Conservation (phyloP, 1,140 invertebrate genomes). For the Drosophila tani region DNA sequence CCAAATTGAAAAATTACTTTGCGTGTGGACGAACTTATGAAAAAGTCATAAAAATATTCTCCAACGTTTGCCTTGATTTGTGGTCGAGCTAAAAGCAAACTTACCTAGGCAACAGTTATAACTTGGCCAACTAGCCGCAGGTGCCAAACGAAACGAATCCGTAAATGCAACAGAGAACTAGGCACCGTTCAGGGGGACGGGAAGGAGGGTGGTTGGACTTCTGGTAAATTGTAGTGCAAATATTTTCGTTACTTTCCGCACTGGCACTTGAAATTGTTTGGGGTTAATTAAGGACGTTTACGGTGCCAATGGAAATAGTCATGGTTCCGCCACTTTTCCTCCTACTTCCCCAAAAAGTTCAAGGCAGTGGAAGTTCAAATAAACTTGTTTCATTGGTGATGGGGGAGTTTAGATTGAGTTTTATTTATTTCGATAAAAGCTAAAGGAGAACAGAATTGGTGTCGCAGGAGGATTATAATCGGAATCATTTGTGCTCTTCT, state of each 20-base stretch:
- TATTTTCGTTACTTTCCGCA: conserved; percentile 48
- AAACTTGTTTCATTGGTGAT: conserved; percentile 40
- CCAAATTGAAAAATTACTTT: conserved; percentile 82
- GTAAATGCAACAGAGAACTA: conserved; percentile 38
- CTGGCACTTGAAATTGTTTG: conserved; percentile 50
- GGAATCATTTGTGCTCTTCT: neutral
- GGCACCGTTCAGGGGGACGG: conserved; percentile 14
- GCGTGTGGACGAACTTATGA: conserved; percentile 75
- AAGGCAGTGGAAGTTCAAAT: conserved; percentile 35
- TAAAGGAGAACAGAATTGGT: conserved; percentile 9
- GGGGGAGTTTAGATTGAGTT: conserved; percentile 26
- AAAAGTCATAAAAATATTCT: conserved; percentile 69
- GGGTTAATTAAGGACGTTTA: conserved; percentile 53
- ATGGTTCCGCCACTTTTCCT: neutral
- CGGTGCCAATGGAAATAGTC: conserved; percentile 38
- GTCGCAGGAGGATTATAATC: conserved; percentile 1
- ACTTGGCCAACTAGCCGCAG: conserved; percentile 44
- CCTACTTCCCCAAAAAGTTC: neutral
- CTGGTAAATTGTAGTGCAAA: conserved; percentile 48
- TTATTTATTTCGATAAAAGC: conserved; percentile 29
- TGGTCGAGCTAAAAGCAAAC: conserved; percentile 69
- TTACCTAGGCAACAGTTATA: conserved; percentile 51
- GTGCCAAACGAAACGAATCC: conserved; percentile 41
- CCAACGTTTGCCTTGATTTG: conserved; percentile 65
- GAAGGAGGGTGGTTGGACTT: neutral